Conservation (phyloP, 2,113 vertebrate species). For the Mixornis gularis region DNA sequence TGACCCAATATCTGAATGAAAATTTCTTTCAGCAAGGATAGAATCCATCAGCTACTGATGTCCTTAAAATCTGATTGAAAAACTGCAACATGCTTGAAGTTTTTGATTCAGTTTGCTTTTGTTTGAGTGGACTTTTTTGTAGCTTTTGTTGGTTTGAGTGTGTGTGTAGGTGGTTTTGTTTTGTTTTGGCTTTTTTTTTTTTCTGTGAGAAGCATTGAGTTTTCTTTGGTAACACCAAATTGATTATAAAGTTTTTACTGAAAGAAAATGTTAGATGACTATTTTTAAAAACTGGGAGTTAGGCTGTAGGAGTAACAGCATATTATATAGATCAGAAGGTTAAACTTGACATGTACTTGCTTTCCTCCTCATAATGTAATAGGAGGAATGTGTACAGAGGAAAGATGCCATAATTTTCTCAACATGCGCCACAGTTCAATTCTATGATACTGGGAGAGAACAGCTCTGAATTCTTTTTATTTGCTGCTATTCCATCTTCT, state of each 20-base stretch:
- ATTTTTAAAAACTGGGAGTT: neutral
- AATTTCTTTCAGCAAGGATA: neutral
- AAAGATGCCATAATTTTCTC: neutral
- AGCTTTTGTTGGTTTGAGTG: neutral
- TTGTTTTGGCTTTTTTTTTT: neutral
- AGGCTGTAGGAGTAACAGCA: neutral
- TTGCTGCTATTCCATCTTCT: neutral
- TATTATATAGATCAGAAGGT: neutral
- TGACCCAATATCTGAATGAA: neutral
- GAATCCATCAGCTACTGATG: neutral
- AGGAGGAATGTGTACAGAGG: neutral
- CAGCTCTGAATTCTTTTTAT: neutral
- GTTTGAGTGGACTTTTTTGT: neutral
- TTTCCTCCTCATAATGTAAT: neutral
- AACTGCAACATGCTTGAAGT: neutral
- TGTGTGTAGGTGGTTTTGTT: neutral
- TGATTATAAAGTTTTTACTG: neutral
- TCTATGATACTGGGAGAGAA: neutral
- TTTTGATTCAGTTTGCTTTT: neutral
- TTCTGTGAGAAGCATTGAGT: accelerated
- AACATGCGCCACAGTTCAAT: neutral
- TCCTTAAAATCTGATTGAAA: neutral
- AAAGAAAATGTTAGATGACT: neutral
- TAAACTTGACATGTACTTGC: neutral
- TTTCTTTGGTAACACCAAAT: neutral